Conservation (phyloP, 1,140 invertebrate genomes). For the Zaprionus kolodkinae region DNA sequence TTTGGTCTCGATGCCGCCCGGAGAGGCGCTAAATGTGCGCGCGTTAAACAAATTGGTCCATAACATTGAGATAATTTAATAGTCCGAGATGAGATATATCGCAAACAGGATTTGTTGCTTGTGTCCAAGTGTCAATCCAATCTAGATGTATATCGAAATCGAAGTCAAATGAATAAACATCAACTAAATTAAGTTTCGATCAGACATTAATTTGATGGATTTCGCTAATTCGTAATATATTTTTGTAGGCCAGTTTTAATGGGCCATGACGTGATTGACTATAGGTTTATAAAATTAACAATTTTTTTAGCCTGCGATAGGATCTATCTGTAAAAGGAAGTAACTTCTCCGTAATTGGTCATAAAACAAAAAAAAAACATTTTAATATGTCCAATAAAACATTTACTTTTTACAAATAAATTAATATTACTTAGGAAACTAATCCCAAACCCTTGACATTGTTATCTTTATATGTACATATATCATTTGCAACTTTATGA, state of each 20-base stretch:
- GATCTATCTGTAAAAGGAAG: background rate
- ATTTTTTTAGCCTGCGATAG: background rate
- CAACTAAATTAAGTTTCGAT: background rate
- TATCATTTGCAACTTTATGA: background rate
- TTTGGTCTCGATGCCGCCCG: slow-evolving; percentile 8
- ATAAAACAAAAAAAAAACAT: background rate
- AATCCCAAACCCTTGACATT: slow-evolving; percentile 1
- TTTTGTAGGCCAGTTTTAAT: slow-evolving; percentile 24
- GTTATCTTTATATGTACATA: background rate
- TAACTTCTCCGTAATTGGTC: background rate
- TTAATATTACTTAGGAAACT: background rate
- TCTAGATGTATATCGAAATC: slow-evolving; percentile 14
- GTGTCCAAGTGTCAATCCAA: slow-evolving; percentile 19
- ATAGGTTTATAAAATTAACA: background rate
- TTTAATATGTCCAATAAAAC: background rate
- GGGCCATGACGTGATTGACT: background rate
- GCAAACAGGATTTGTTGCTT: slow-evolving; percentile 63
- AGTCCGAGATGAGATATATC: slow-evolving; percentile 44
- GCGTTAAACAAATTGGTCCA: slow-evolving; percentile 75
- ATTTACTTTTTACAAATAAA: background rate
- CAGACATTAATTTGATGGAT: slow-evolving; percentile 26
- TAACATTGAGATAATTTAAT: slow-evolving; percentile 72
- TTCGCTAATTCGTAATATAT: slow-evolving; percentile 12
- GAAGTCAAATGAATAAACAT: slow-evolving; percentile 6
- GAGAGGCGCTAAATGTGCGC: slow-evolving; percentile 65